Evolutionary conservation across 2,113 vertebrate species (phyloP).

Genomic region (Alces alces): DNA sequence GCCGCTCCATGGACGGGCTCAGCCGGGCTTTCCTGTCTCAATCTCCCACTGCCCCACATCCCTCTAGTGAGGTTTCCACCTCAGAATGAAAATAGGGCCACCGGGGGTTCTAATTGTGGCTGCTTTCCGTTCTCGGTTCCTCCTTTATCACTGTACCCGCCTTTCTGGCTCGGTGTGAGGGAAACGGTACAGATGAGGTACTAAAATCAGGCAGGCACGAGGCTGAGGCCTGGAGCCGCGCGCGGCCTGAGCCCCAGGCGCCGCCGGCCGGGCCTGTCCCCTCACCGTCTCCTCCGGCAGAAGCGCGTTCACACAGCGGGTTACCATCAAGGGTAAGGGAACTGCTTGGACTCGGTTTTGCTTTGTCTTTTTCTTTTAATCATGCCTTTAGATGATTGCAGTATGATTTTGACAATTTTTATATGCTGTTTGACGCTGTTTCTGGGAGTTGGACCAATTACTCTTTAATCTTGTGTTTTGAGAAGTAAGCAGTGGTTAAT

Average conservation of each 20-base stretch:
- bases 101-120: neutral
- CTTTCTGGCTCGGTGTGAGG: neutral
- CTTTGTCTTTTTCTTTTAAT: neutral
- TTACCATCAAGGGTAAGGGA: too few relatives aligned
- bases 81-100: neutral
- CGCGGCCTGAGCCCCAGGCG: fast-evolving
- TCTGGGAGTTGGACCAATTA: neutral
- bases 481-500: neutral
- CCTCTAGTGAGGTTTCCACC: neutral
- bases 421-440: neutral
- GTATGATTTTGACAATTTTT: neutral
- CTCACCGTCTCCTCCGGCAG: fast-evolving
- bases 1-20: fast-evolving
- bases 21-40: neutral
- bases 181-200: fast-evolving
- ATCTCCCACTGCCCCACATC: neutral
- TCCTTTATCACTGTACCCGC: fast-evolving
- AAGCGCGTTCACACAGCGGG: neutral
- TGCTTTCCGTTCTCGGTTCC: neutral
- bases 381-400: fast-evolving
- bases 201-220: fast-evolving
- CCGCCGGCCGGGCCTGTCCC: neutral
- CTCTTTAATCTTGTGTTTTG: neutral
- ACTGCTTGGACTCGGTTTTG: neutral
- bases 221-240: fast-evolving